A percentile compares a stretch with the other conserved stretches of the same genome.
These are phyloP conservation scores for Ditylenchus weischeri DNA, from an alignment of 2,888 invertebrate species.

Conservation along the genomic window DNA sequence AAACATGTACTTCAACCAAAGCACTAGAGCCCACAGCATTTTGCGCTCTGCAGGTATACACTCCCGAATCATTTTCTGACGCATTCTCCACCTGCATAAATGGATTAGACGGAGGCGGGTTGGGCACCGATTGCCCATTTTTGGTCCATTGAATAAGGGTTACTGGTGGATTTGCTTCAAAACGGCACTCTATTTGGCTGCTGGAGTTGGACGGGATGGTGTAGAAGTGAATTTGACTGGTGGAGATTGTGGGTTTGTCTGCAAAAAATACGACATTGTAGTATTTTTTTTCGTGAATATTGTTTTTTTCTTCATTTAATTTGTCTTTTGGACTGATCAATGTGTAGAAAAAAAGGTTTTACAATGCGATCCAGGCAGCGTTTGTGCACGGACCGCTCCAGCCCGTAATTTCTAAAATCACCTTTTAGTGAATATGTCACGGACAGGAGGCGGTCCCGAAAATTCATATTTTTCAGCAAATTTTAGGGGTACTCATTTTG, in stretches of 20 bases:
- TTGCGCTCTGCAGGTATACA: constrained; percentile 49
- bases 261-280: constrained; percentile 6
- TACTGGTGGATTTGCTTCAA: constrained; percentile 54
- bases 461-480: no score
- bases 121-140: constrained; percentile 38
- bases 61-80: constrained; percentile 43
- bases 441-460: no score
- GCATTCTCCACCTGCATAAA: constrained; percentile 26
- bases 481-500: no score
- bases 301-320: no score
- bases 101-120: constrained; percentile 19
- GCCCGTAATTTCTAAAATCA: no score
- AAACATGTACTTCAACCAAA: constrained; percentile 49
- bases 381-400: no score
- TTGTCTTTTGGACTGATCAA: no score
- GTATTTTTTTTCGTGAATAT: no score
- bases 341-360: no score
- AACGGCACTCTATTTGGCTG: constrained; percentile 41
- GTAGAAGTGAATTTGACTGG: constrained; percentile 41
- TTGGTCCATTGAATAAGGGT: constrained; percentile 48
- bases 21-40: constrained; percentile 49
- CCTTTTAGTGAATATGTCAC: no score
- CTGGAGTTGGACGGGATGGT: constrained; percentile 40
- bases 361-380: no score
- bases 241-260: constrained; percentile 40